A percentile compares a stretch with the other conserved stretches of the same genome.
phyloP scores from a whole-genome alignment of 1,140 invertebrate species.

The Chymomyza costata region DNA sequence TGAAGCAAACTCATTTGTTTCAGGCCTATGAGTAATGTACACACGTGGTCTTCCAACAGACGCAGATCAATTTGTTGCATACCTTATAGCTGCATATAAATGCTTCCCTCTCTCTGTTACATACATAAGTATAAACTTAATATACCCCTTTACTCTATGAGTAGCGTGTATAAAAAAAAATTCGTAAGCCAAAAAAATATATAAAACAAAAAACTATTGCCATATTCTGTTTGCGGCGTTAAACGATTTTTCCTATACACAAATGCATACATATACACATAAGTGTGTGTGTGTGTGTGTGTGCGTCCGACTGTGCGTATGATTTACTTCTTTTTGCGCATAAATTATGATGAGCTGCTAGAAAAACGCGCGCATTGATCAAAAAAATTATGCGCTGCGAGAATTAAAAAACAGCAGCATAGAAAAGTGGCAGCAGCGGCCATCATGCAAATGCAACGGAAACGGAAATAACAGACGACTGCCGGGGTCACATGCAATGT shows the following conservation, averaged over 20 bases:
- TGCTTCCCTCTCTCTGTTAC: no score
- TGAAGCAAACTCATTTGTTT: no score
- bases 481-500: constrained; percentile 17
- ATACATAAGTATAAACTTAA: no score
- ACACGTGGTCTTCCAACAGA: no score
- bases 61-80: no score
- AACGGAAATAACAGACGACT: constrained; percentile 13
- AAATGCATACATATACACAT: no score
- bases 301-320: constrained; percentile 33
- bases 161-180: no score
- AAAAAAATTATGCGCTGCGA: constrained; percentile 45
- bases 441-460: constrained; percentile 15
- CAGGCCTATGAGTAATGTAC: no score
- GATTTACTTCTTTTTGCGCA: constrained; percentile 59
- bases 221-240: constrained; percentile 69
- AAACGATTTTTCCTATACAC: constrained; percentile 44
- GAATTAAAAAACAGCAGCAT: constrained; percentile 26
- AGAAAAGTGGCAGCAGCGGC: not conserved
- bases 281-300: no score
- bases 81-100: no score
- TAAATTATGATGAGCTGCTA: constrained; percentile 62
- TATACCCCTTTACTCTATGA: no score
- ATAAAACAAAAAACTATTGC: constrained; percentile 47
- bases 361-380: constrained; percentile 34
- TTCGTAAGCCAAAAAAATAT: constrained; percentile 17